phyloP scores from a whole-genome alignment of 1,140 invertebrate species.

The Vanessa atalanta region DNA sequence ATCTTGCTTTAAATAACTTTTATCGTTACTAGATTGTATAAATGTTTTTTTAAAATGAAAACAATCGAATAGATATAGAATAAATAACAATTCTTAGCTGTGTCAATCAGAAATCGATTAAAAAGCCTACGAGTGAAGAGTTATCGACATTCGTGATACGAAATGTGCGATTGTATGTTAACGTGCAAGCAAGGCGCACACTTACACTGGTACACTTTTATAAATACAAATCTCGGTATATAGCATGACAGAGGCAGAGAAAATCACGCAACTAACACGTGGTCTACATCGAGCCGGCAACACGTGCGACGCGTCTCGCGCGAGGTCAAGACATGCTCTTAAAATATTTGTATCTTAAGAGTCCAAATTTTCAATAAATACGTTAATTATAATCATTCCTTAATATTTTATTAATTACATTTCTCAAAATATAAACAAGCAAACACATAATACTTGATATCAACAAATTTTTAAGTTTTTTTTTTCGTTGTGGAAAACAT shows the following conservation, averaged over 20 bases:
- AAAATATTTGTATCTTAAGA: background rate
- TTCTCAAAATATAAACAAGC: too few species aligned
- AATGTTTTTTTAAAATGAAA: background rate
- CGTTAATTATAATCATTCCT: background rate
- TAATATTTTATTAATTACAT: too few species aligned
- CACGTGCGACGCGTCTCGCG: slow-evolving; percentile 40
- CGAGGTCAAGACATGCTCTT: slow-evolving; percentile 31
- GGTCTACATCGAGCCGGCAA: slow-evolving; percentile 34
- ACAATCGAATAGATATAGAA: background rate
- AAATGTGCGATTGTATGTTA: slow-evolving; percentile 12
- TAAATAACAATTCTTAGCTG: background rate
- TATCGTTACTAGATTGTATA: background rate
- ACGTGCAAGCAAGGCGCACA: background rate
- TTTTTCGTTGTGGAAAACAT: too few species aligned
- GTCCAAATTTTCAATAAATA: background rate
- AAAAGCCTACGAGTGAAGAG: background rate
- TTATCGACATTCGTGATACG: slow-evolving; percentile 7
- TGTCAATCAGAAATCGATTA: slow-evolving; percentile 14
- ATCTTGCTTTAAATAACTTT: background rate
- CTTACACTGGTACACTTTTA: background rate
- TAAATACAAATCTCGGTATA: slow-evolving; percentile 11
- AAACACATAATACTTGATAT: too few species aligned
- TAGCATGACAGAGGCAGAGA: slow-evolving; percentile 18
- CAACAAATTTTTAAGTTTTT: too few species aligned
- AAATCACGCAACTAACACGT: slow-evolving; percentile 54